Base-by-base conservation (phyloP, 2,797 vertebrate species). In the Phataginus tricuspis region DNA sequence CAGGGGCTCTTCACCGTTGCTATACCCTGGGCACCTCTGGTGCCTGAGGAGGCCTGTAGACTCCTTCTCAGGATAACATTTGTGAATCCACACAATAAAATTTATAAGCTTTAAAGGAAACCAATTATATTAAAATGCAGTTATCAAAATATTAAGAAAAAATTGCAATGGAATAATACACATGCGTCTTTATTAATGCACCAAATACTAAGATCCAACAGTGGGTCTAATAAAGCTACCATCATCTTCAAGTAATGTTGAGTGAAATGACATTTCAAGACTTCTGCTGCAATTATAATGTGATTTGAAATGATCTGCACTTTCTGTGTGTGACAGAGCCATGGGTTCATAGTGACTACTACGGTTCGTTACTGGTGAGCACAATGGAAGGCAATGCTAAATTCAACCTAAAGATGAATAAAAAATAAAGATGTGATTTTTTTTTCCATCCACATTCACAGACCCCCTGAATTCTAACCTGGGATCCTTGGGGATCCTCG, bases 101-200 rank as follows among this genome's bases (percentile, higher is more conserved):
- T 77, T 6, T n/a, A n/a, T 82, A 51, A 61, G 68, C 69, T 78
- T 85, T 55, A 63, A 82, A 74, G 78, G 68, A 85, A 94, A 86
- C 63, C 64, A 88, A 66, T 69, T 87, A 45, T 12, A 83, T 68
- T 92, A 91, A 93, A 82, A 86, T 63, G 49, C 31, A 74, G 45
- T 86, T 78, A 95, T 89, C 91, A 83, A 86, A 96, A 92, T 89
- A 89, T 78, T 92, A 82, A 94, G 89, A 79, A 92, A 93, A 82
- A 72, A 16, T 31, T 37, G 18, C 19, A 2, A 53, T 57, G 45
- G 42, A 29, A 19, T 84, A 57, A 82, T 51, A 53, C 29, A 10
- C 1, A 18, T 49, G 45, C 29, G 66, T 66, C 94, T 68, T 86
- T 83, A 91, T 88, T 75, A 78, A 78, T 3, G 53, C 69, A 61